Evolutionary conservation across 2,888 invertebrate species (phyloP).

Genomic region (Protodeltote pygarga): DNA sequence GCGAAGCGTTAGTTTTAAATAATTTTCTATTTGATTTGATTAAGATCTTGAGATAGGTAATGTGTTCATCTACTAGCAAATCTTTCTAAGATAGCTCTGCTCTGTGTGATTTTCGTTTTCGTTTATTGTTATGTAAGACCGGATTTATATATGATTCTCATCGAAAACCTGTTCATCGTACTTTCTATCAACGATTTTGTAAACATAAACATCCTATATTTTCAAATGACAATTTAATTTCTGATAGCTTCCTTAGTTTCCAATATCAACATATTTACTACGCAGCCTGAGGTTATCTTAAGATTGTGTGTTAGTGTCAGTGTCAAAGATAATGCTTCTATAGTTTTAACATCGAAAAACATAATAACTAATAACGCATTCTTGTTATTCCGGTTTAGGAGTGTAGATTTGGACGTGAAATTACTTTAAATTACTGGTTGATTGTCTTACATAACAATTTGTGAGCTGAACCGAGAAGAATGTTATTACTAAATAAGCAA

Average conservation of each 20-base stretch:
- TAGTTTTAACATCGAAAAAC: constrained; percentile 21
- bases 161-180: constrained; percentile 43
- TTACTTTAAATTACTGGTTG: constrained; percentile 53
- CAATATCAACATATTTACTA: constrained; percentile 19
- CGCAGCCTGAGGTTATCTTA: constrained; percentile 39
- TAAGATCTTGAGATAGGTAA: constrained; percentile 17
- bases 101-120: constrained; percentile 22
- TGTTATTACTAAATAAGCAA: constrained; percentile 27
- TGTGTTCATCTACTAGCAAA: constrained; percentile 22
- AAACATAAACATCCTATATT: too few species aligned
- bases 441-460: constrained; percentile 41
- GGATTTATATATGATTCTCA: constrained; percentile 33
- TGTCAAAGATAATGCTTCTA: constrained; percentile 32
- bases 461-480: constrained; percentile 17
- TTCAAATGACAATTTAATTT: constrained; percentile 17
- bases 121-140: constrained; percentile 36
- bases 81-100: constrained; percentile 18
- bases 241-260: constrained; percentile 29
- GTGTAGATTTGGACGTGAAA: constrained; percentile 44
- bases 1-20: too few species aligned
- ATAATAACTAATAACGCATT: constrained; percentile 16
- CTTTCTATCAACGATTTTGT: constrained; percentile 43
- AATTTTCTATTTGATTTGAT: constrained; percentile 40
- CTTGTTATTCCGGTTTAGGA: constrained; percentile 34
- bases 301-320: constrained; percentile 30